Conservation (phyloP, 1,140 invertebrate genomes). For the Calliopsis andreniformis region DNA sequence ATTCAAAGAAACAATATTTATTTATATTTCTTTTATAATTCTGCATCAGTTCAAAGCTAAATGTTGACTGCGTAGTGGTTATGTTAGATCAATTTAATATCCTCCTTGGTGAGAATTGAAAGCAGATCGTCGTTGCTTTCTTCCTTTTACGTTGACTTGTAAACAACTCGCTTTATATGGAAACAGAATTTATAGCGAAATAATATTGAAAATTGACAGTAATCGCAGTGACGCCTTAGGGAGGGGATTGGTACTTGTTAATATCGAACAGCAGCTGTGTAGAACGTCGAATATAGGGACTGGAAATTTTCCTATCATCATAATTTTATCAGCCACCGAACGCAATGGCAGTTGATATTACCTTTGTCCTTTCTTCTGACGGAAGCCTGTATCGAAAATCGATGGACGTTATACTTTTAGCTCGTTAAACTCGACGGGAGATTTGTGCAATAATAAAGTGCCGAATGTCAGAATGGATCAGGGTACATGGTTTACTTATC, state of each 20-base stretch:
- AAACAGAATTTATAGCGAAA: too few relatives aligned
- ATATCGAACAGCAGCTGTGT: not conserved
- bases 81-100: too few relatives aligned
- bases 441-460: conserved; percentile 45
- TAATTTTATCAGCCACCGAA: conserved; percentile 33
- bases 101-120: not conserved
- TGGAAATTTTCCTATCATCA: conserved; percentile 49
- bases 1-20: too few relatives aligned
- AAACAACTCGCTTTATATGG: too few relatives aligned
- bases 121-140: not conserved
- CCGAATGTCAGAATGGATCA: not conserved
- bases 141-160: too few relatives aligned
- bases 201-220: too few relatives aligned
- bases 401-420: conserved; percentile 41
- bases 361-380: conserved; percentile 55
- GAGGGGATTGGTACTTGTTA: not conserved
- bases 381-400: conserved; percentile 50
- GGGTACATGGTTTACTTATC: too few relatives aligned
- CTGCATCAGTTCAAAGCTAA: too few relatives aligned
- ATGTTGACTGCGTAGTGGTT: too few relatives aligned
- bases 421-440: conserved; percentile 33
- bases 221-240: not conserved
- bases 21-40: too few relatives aligned
- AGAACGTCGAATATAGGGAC: not conserved
- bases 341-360: conserved; percentile 50